A percentile compares a stretch with the other conserved stretches of the same genome.
Conservation (phyloP, 2,113 vertebrate species). For the Anarrhichthys ocellatus region DNA sequence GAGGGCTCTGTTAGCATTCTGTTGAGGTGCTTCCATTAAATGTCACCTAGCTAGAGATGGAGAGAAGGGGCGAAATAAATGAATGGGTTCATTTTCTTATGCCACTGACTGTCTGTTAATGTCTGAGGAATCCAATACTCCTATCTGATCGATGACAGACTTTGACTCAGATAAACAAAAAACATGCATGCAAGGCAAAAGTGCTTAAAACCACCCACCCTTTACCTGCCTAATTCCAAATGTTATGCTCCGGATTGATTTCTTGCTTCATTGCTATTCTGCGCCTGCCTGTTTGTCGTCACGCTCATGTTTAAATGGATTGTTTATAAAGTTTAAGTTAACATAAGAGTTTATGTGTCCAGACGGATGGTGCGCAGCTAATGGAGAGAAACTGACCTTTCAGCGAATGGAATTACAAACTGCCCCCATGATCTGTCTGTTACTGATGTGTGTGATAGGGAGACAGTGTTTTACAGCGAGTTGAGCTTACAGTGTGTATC, state of each 20-base stretch:
- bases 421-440: constrained; percentile 43
- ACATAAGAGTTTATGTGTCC: constrained; percentile 39
- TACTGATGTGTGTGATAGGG: background rate
- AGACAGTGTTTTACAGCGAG: background rate
- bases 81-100: background rate
- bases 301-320: constrained; percentile 47
- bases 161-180: constrained; percentile 8
- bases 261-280: constrained; percentile 35
- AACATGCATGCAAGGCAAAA: background rate
- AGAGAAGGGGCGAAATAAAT: constrained; percentile 18
- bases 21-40: constrained; percentile 69
- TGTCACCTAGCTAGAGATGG: constrained; percentile 71
- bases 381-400: constrained; percentile 69
- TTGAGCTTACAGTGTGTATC: background rate
- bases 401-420: constrained; percentile 60
- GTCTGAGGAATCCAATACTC: background rate
- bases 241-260: constrained; percentile 38
- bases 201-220: background rate
- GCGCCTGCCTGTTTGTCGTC: constrained; percentile 16
- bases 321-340: constrained; percentile 57
- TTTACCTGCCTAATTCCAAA: background rate
- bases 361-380: constrained; percentile 43
- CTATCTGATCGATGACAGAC: background rate
- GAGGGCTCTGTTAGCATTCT: constrained; percentile 77
- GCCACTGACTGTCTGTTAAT: constrained; percentile 14